Conservation (phyloP, 1,140 invertebrate genomes). For the Latrodectus geometricus region DNA sequence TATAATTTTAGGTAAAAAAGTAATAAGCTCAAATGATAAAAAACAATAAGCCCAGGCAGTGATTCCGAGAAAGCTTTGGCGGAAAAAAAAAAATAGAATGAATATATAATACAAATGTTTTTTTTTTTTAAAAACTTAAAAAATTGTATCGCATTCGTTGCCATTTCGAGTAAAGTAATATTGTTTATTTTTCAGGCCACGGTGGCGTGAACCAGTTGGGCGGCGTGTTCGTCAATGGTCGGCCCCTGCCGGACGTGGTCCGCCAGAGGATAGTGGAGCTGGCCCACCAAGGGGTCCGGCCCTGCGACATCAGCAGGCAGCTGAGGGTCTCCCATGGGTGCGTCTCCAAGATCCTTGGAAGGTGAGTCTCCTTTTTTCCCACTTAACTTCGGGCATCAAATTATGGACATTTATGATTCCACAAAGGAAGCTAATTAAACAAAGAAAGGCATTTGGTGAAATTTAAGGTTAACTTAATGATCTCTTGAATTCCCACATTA, state of each 20-base stretch:
- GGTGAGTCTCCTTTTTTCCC: slow-evolving; percentile 65
- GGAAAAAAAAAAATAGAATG: not conserved
- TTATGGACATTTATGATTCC: not conserved
- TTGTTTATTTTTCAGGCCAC: slow-evolving; percentile 77
- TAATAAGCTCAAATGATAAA: no score
- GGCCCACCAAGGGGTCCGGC: slow-evolving; percentile 86
- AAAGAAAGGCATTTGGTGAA: no score
- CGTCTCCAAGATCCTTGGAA: slow-evolving; percentile 91
- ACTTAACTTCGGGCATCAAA: not conserved
- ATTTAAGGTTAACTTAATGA: no score
- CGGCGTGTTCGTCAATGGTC: slow-evolving; percentile 95
- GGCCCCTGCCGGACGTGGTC: slow-evolving; percentile 92
- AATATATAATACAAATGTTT: not conserved
- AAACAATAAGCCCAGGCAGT: no score
- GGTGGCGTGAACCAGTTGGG: slow-evolving; percentile 96
- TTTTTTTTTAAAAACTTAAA: not conserved
- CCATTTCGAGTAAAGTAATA: not conserved
- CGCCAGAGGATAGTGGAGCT: slow-evolving; percentile 92
- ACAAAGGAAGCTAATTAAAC: no score
- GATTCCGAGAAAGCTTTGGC: no score
- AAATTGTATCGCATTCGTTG: not conserved
- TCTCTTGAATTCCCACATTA: no score
- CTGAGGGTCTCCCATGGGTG: slow-evolving; percentile 96
- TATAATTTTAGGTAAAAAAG: no score
- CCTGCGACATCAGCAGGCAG: slow-evolving; percentile 95